Base-by-base conservation (phyloP, 2,797 vertebrate genomes). In the Clarias laeviceps region DNA sequence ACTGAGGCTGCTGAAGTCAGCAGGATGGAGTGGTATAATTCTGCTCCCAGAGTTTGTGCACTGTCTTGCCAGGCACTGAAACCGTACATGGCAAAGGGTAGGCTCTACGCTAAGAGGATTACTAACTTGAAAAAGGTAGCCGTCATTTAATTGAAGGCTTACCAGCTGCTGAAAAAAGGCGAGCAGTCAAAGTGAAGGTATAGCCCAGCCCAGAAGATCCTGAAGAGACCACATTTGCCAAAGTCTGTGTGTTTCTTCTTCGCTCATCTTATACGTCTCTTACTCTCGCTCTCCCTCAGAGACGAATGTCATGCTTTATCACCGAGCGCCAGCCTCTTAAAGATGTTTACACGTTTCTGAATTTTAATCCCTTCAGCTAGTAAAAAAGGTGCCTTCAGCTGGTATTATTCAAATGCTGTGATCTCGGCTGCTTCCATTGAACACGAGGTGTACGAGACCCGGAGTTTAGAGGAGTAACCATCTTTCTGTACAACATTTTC, bases 101-200 rank as follows among this genome's bases (percentile, higher is more conserved):
- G 91, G 91, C 93, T 93, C 93, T 92, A 91, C 91, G 92, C 93
- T 95, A 96, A 96, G 95, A 94, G 95, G 95, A 96, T 96, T 96
- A 96, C 89, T 85, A 91, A 95, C 94, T 94, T 94, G 92, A 95
- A 95, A 95, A 96, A 95, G 94, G 94, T 95, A 94, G 93, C 94
- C 92, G 92, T 94, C 95, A 93, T 94, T 95, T 95, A 95, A 95
- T 95, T 95, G 94, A 94, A 95, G 95, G 95, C 94, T 96, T 95
- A 96, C 92, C 92, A 95, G 92, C 91, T 89, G 90, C 89, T 84
- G 86, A 92, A 94, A 94, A 94, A 94, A 92, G 91, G 83, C 91
- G 88, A 92, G 92, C 93, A 95, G 93, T 95, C 94, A 95, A 94
- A 95, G 91, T 93, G 93, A 95, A 94, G 94, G 94, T 95, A 94